A percentile compares a stretch with the other conserved stretches of the same genome.
These are phyloP conservation scores for Shargacucullia verbasci DNA, from an alignment of 2,888 invertebrate species.

Conservation along the genomic window DNA sequence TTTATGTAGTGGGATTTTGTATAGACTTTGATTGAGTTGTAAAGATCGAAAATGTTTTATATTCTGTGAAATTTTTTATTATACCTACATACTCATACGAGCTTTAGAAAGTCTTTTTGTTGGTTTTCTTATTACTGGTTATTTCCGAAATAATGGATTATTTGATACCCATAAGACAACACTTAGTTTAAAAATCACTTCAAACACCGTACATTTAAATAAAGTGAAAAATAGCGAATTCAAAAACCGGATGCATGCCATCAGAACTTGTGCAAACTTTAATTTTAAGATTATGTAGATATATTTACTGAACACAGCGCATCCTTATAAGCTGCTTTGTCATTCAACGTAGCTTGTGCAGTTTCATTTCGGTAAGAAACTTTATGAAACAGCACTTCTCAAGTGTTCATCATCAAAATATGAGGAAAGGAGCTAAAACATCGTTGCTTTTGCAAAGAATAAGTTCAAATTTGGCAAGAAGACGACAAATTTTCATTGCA, in stretches of 20 bases:
- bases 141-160: too few species aligned
- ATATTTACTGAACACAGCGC: conserved; percentile 50
- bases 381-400: conserved; percentile 61
- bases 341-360: conserved; percentile 55
- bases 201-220: conserved; percentile 21
- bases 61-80: too few species aligned
- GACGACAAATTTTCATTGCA: conserved; percentile 83
- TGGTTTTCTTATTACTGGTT: too few species aligned
- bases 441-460: conserved; percentile 70
- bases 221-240: conserved; percentile 41
- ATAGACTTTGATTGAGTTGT: too few species aligned
- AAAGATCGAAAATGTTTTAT: too few species aligned
- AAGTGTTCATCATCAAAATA: conserved; percentile 68
- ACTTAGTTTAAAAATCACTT: too few species aligned
- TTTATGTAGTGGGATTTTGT: background rate
- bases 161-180: too few species aligned
- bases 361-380: conserved; percentile 62
- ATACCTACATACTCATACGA: too few species aligned
- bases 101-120: too few species aligned
- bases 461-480: conserved; percentile 80
- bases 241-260: conserved; percentile 52
- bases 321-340: conserved; percentile 55
- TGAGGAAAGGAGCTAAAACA: conserved; percentile 64
- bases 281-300: conserved; percentile 56
- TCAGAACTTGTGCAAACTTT: conserved; percentile 52